Evolutionary conservation across 2,888 invertebrate genomes (phyloP), one percentile per base, ranked within the genome.

Genomic region (Catocala sponsa): DNA sequence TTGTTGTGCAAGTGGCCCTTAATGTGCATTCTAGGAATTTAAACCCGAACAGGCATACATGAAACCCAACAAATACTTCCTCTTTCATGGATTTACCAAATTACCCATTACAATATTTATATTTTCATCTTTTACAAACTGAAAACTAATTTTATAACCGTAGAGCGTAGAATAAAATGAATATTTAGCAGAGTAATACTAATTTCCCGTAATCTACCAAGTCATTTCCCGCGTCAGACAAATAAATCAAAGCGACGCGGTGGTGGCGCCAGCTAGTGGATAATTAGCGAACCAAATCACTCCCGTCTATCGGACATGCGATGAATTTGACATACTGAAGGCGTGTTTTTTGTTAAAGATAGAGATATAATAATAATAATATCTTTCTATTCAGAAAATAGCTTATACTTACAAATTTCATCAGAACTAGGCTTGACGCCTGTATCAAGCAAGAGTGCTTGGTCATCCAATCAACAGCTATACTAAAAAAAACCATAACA

Each of bases 271-370:
- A 46, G 9, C 58, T 59, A 51, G 46, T 50, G 60, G 55, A 67
- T 77, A 76, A 79, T 79, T 78, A 73, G 61, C 66, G 64, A 68
- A 77, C 69, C 57, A 72, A 75, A 76, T 73, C 69, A 59, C 63
- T 47, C 57, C 64, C 61, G 70, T 57, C 61, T 65, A 58, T 68
- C 55, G 44, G 63, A 64, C 55, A 60, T 44, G 52, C 47, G 47
- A 58, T 12, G 66, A 63, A 38, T 38, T 38, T 33, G 48, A 2
- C n/a, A 0, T n/a, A 48, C 48, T 33, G 48, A 5, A 13, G 0
- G 25, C 47, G 47, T 6, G 25, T 38, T 38, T 0, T 38, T 0
- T 38, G 0, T 7, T 38, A 38, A 35, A 35, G 25, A 4, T 25
- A 25, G 25, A 25, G 1, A n/a, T n/a, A n/a, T n/a, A n/a, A n/a